Evolutionary conservation across 2,797 vertebrate species (phyloP).

Genomic region (Mormyrus hasselquistii): DNA sequence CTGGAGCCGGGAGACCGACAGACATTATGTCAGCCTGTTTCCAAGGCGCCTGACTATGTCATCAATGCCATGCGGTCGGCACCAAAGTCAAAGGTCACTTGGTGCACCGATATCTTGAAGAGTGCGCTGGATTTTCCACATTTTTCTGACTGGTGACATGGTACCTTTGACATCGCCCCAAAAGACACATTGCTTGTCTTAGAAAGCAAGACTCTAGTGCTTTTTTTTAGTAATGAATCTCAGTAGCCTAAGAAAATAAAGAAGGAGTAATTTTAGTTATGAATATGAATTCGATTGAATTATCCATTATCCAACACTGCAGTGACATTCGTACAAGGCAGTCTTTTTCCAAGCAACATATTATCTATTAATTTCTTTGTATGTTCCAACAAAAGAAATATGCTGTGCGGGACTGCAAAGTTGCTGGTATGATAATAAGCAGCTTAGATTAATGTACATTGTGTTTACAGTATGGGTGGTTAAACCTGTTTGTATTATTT

Average conservation of each 20-base stretch:
- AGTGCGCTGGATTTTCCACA: neutral
- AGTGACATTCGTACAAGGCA: neutral
- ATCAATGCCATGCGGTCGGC: neutral
- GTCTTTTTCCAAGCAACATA: neutral
- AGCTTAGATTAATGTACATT: neutral
- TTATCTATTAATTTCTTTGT: neutral
- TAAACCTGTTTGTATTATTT: neutral
- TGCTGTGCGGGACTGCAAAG: neutral
- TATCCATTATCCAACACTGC: neutral
- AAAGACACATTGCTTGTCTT: neutral
- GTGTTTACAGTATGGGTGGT: neutral
- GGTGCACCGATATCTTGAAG: neutral
- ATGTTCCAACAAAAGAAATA: neutral
- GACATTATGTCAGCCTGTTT: neutral
- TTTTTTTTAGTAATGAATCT: neutral
- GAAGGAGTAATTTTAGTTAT: neutral
- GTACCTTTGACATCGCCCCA: neutral
- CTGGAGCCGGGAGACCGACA: neutral
- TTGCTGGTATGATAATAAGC: neutral
- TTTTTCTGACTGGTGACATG: neutral
- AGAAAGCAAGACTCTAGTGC: neutral
- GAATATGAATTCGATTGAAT: neutral
- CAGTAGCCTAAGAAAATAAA: neutral
- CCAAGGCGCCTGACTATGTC: neutral
- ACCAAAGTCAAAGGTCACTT: conserved; percentile 1